A percentile compares a stretch with the other conserved stretches of the same genome.
phyloP scores from a whole-genome alignment of 1,140 invertebrate species.

The Catajapyx aquilonaris region DNA sequence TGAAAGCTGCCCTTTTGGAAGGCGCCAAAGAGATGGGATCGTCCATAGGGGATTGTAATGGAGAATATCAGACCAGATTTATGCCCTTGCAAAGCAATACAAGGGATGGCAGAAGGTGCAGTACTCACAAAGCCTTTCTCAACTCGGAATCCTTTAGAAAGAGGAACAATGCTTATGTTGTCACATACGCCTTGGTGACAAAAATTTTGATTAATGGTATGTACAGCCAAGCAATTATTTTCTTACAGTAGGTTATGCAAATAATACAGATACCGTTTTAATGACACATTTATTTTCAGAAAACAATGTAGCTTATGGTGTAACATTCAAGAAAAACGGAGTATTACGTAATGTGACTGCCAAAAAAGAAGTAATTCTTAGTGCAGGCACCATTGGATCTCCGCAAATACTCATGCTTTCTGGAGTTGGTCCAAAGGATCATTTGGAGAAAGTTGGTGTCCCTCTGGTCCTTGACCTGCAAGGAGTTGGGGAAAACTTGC shows the following conservation, averaged over 20 bases:
- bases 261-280: no score
- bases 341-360: slow-evolving; percentile 46
- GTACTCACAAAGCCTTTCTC: slow-evolving; percentile 77
- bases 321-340: slow-evolving; percentile 57
- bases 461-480: no score
- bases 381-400: slow-evolving; percentile 70
- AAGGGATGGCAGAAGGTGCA: slow-evolving; percentile 58
- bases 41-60: slow-evolving; percentile 61
- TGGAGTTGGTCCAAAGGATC: slow-evolving; percentile 61
- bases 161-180: slow-evolving; percentile 63
- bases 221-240: no score
- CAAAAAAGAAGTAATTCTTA: slow-evolving; percentile 55
- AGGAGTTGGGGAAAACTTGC: no score
- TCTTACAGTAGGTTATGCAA: no score
- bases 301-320: slow-evolving; percentile 55
- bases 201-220: no score
- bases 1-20: slow-evolving; percentile 66
- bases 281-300: slow-evolving; percentile 63
- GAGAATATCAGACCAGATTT: slow-evolving; percentile 67
- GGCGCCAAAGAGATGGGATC: slow-evolving; percentile 55
- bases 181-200: slow-evolving; percentile 60
- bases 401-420: slow-evolving; percentile 82
- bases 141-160: slow-evolving; percentile 56
- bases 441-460: slow-evolving; percentile 42
- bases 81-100: slow-evolving; percentile 66